Evolutionary conservation across 2,797 vertebrate genomes (phyloP).

Genomic region (Sciurus vulgaris): DNA sequence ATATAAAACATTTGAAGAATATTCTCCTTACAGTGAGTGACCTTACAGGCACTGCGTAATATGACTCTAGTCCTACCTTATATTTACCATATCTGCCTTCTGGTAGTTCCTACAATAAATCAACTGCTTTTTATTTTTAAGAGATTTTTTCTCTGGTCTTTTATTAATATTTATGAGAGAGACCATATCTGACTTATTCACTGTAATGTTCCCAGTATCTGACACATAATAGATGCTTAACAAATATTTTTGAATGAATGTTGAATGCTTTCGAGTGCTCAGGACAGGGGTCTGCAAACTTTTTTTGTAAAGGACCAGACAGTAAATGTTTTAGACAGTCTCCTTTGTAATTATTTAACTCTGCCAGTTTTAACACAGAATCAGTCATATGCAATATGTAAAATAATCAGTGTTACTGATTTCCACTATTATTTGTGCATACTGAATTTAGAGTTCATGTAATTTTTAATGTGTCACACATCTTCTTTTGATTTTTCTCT

Average conservation of each 20-base stretch:
- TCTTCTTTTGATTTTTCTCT: slow-evolving; percentile 35
- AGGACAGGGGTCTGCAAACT: background rate
- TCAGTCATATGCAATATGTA: background rate
- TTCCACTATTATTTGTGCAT: slow-evolving; percentile 60
- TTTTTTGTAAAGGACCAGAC: slow-evolving; percentile 3
- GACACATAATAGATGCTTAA: slow-evolving; percentile 16
- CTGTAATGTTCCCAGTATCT: background rate
- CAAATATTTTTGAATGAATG: slow-evolving; percentile 42
- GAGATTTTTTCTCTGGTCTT: background rate
- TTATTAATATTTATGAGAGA: background rate
- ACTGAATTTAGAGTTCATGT: slow-evolving; percentile 49
- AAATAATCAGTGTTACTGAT: slow-evolving; percentile 41
- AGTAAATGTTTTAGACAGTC: slow-evolving; percentile 67
- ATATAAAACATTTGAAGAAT: slow-evolving; percentile 29
- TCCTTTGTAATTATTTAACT: slow-evolving; percentile 26
- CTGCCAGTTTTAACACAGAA: slow-evolving; percentile 57
- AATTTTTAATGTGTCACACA: slow-evolving; percentile 57
- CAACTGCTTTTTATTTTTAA: slow-evolving; percentile 46
- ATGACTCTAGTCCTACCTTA: background rate
- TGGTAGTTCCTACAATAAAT: slow-evolving; percentile 13
- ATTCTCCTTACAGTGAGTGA: slow-evolving; percentile 7
- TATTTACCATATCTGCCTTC: background rate
- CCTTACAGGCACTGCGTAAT: background rate
- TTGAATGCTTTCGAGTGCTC: slow-evolving; percentile 22
- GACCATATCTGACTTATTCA: slow-evolving; percentile 22